Conservation (phyloP, 2,113 vertebrate species). For the Accipiter cooperii region DNA sequence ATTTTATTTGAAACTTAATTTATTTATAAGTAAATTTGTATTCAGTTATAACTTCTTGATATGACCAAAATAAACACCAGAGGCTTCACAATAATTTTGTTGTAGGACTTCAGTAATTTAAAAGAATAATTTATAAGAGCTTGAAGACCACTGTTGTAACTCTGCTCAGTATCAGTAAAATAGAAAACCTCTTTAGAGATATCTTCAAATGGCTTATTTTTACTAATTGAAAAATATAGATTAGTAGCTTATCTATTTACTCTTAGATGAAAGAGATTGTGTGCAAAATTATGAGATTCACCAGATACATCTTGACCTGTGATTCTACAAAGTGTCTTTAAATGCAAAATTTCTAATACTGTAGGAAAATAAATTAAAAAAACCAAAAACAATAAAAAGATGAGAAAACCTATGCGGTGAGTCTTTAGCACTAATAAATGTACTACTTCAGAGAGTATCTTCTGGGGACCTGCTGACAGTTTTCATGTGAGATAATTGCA, state of each 20-base stretch:
- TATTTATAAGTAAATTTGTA: neutral
- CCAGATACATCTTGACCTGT: neutral
- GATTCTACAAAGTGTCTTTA: neutral
- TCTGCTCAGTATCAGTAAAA: slow-evolving; percentile 1
- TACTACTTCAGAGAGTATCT: neutral
- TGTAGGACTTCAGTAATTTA: neutral
- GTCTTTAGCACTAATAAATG: neutral
- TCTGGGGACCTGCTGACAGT: neutral
- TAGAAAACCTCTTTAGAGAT: neutral
- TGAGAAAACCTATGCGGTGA: neutral
- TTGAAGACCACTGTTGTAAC: neutral
- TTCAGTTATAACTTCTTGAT: neutral
- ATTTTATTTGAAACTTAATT: neutral
- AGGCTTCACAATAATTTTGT: neutral
- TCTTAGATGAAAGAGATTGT: neutral
- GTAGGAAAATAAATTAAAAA: neutral
- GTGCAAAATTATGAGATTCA: neutral
- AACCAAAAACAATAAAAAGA: neutral
- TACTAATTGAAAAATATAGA: slow-evolving; percentile 7
- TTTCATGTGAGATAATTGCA: slow-evolving; percentile 6
- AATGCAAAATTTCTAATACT: neutral
- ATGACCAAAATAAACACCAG: neutral
- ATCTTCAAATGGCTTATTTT: slow-evolving; percentile 24
- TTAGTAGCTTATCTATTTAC: neutral
- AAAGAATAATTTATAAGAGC: neutral